phyloP scores from a whole-genome alignment of 2,797 vertebrate species.

The Labeo calbasu region DNA sequence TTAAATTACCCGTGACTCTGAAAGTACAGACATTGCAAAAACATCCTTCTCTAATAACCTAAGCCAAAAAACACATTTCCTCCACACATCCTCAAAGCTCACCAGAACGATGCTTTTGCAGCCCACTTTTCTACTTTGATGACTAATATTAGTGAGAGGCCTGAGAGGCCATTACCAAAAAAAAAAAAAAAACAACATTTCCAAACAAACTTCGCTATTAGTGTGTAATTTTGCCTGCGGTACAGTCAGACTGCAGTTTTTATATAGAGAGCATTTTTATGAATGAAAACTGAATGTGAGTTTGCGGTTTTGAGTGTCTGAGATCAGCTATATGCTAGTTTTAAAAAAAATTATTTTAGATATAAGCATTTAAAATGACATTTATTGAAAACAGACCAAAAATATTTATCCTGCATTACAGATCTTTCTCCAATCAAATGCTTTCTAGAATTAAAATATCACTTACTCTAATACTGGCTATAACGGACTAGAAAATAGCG shows the following conservation, averaged over 20 bases:
- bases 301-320: neutral
- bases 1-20: neutral
- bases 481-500: neutral
- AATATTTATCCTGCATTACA: neutral
- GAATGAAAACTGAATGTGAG: neutral
- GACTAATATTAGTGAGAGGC: slow-evolving; percentile 15
- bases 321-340: neutral
- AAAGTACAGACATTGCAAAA: slow-evolving; percentile 22
- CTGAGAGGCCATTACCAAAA: neutral
- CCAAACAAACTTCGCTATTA: neutral
- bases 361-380: neutral
- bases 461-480: neutral
- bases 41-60: slow-evolving; percentile 28
- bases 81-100: slow-evolving; percentile 27
- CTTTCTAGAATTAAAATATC: neutral
- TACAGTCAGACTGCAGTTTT: neutral
- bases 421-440: neutral
- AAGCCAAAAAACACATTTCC: slow-evolving; percentile 36
- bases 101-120: slow-evolving; percentile 9
- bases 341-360: neutral
- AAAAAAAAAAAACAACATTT: neutral
- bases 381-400: neutral
- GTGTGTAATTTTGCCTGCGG: neutral
- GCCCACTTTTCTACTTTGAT: slow-evolving; percentile 26
- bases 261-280: neutral